Percentiles rank a stretch among this genome's conserved stretches.
phyloP scores from a whole-genome alignment of 2,888 invertebrate species.

The Caenorhabditis sp. region DNA sequence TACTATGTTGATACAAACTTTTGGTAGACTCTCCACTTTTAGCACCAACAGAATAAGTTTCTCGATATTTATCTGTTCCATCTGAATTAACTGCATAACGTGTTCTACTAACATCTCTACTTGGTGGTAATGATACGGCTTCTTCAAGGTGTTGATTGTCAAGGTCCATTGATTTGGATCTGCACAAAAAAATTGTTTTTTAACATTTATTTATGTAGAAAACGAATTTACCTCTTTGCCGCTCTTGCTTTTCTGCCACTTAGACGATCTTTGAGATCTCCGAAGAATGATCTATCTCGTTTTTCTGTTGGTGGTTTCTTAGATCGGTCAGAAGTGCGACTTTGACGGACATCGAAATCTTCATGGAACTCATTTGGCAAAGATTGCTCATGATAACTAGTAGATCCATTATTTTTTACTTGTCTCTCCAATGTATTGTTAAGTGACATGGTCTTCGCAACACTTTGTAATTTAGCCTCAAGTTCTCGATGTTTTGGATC shows the following conservation, averaged over 20 bases:
- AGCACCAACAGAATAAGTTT: constrained; percentile 60
- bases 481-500: constrained; percentile 40
- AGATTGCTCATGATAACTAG: constrained; percentile 22
- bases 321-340: constrained; percentile 26
- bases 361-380: constrained; percentile 40
- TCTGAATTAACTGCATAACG: constrained; percentile 32
- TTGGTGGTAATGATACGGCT: constrained; percentile 67
- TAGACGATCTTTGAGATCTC: constrained; percentile 62
- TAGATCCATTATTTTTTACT: constrained; percentile 23
- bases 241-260: constrained; percentile 53
- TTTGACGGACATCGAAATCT: constrained; percentile 30
- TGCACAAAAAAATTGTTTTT: constrained; percentile 8
- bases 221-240: constrained; percentile 49
- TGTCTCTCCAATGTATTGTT: constrained; percentile 28
- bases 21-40: constrained; percentile 58
- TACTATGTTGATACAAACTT: constrained; percentile 62
- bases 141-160: constrained; percentile 60
- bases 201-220: no score
- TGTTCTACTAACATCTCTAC: constrained; percentile 63
- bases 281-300: constrained; percentile 68
- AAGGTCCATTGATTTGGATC: constrained; percentile 63
- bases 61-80: constrained; percentile 31
- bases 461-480: constrained; percentile 16
- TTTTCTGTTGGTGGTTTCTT: constrained; percentile 49
- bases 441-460: constrained; percentile 33